These are phyloP conservation scores for Chelonoidis abingdonii DNA, from an alignment of 2,113 vertebrate species.

Conservation along the genomic window DNA sequence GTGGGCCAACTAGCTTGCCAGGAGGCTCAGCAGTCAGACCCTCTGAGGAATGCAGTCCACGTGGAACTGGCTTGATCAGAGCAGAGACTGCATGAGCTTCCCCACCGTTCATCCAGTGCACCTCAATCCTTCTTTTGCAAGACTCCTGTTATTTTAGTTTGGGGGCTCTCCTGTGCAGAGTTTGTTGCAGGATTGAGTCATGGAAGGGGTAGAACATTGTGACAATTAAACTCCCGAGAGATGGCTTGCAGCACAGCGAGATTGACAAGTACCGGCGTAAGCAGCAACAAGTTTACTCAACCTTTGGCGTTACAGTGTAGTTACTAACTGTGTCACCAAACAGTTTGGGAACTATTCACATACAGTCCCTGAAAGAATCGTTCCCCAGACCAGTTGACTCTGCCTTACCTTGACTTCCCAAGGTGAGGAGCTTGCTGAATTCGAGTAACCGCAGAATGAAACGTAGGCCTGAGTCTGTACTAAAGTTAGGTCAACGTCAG, in stretches of 20 bases:
- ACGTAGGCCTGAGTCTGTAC: not conserved
- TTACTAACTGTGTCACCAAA: rapidly evolving
- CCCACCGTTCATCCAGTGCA: rapidly evolving
- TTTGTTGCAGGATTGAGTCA: constrained; percentile 19
- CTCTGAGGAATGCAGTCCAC: not conserved
- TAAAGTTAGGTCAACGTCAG: not conserved
- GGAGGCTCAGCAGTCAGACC: not conserved
- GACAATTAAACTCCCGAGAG: not conserved
- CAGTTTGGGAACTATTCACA: not conserved
- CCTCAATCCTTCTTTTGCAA: not conserved
- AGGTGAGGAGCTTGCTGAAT: not conserved
- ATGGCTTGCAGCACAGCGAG: rapidly evolving
- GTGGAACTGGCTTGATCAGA: not conserved
- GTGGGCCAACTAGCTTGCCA: not conserved
- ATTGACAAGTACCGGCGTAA: not conserved
- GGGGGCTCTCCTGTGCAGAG: not conserved
- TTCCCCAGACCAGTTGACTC: rapidly evolving
- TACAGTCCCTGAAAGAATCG: rapidly evolving
- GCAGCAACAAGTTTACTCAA: not conserved
- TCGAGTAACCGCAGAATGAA: rapidly evolving
- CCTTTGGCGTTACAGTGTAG: rapidly evolving
- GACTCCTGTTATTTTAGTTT: not conserved
- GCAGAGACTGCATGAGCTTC: not conserved
- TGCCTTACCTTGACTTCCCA: not conserved
- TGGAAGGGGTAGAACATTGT: not conserved